Evolutionary conservation across 1,140 invertebrate genomes (phyloP).

Genomic region (Vanessa tameamea): DNA sequence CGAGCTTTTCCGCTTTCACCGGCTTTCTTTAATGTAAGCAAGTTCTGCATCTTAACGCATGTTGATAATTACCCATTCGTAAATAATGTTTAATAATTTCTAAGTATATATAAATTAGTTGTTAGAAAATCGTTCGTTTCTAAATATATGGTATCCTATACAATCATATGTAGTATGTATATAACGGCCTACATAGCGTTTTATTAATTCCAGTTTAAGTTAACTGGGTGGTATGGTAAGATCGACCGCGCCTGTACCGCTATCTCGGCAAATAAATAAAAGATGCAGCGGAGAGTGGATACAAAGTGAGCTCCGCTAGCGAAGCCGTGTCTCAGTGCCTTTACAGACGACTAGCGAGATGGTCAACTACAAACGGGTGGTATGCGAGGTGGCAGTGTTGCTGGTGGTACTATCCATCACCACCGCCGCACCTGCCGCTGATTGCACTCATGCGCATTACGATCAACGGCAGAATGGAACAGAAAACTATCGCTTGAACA

Average conservation of each 20-base stretch:
- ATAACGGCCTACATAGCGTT: constrained; percentile 52
- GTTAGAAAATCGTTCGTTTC: not conserved
- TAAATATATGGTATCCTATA: not conserved
- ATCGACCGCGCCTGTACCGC: constrained; percentile 68
- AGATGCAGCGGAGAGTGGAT: constrained; percentile 70
- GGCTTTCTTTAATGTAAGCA: not conserved
- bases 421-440: constrained; percentile 50
- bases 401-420: constrained; percentile 41
- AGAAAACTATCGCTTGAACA: constrained; percentile 84
- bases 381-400: constrained; percentile 63
- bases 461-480: constrained; percentile 87
- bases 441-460: constrained; percentile 70
- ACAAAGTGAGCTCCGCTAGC: constrained; percentile 62
- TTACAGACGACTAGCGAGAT: constrained; percentile 60
- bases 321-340: constrained; percentile 58
- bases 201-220: constrained; percentile 71
- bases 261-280: constrained; percentile 79
- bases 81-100: not conserved
- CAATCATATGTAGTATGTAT: constrained; percentile 19
- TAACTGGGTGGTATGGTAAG: constrained; percentile 58
- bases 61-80: not conserved
- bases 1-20: not conserved
- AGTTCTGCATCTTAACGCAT: not conserved
- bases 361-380: constrained; percentile 75
- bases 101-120: not conserved